Base-by-base conservation (phyloP, 1,140 invertebrate species). In the Asobara japonica region DNA sequence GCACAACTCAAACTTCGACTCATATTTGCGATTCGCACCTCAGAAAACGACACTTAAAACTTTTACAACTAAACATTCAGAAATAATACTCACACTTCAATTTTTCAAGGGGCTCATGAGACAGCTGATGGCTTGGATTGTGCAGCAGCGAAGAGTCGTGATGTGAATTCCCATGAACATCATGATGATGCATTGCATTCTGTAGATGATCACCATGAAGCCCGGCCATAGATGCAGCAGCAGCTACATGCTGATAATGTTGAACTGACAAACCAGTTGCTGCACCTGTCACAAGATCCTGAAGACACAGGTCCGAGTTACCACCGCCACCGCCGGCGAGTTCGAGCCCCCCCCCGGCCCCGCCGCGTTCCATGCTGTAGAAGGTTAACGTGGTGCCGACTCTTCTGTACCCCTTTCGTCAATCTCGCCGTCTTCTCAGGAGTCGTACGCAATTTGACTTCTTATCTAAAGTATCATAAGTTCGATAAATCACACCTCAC, bases 71-170 rank as follows among this genome's bases (percentile, higher is more conserved):
- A n/a, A 18, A n/a, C n/a, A 18, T 7, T 48, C 48, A n/a, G 61
- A n/a, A n/a, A n/a, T n/a, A 20, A 65, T 62, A 66, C 70, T 91
- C 90, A 92, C 93, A 90, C 92, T 94, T 94, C 75, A 95, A 89
- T 86, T 94, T 95, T 87, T 95, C 93, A 60, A 95, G 83, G 8
- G 93, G 93, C 82, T 94, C 93, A 80, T 94, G 93, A 77, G 92
- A 91, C 27, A 92, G 79, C 1, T 90, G 90, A 75, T 84, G 87
- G 48, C 74, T 81, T 20, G 81, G 83, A 74, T 76, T 82, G 78
- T 83, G 82, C 8, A 92, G 90, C 73, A 91, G 88, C 36, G 88
- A 87, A 0, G 82, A 78, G 56, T 85, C 84, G 77, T 90, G 89
- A 65, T 89, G 83, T 6, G 88, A 86, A 27, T 89, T 89, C 66